These are phyloP conservation scores for Ptiloglossa arizonensis DNA, from an alignment of 1,140 invertebrate species.

Conservation along the genomic window DNA sequence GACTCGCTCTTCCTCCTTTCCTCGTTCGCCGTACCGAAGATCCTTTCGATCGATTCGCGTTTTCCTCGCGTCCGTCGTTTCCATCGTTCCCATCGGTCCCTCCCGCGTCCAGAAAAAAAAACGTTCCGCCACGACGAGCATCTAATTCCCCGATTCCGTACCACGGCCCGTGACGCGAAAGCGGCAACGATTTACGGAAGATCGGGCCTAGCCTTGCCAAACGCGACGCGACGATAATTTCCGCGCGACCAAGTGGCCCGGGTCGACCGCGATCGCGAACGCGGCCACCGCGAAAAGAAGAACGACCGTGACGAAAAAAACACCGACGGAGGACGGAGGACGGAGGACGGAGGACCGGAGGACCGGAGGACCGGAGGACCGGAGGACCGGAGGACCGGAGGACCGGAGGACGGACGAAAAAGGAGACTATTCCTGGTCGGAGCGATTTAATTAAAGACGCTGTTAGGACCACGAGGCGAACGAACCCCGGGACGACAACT, in stretches of 20 bases:
- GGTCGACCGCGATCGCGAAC: slow-evolving; percentile 25
- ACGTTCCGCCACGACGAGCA: background rate
- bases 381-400: slow-evolving; percentile 34
- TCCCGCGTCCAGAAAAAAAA: background rate
- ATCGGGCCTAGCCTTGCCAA: slow-evolving; percentile 52
- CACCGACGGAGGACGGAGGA: slow-evolving; percentile 56
- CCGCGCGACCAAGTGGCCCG: slow-evolving; percentile 48
- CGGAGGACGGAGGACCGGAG: slow-evolving; percentile 50
- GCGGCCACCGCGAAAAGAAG: slow-evolving; percentile 19
- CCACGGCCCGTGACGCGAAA: slow-evolving; percentile 30
- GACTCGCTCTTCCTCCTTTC: slow-evolving; percentile 4
- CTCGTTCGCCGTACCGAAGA: slow-evolving; percentile 4
- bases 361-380: slow-evolving; percentile 37
- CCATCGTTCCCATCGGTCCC: background rate
- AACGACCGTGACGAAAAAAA: slow-evolving; percentile 45
- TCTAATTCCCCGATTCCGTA: slow-evolving; percentile 11
- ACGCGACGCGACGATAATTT: slow-evolving; percentile 58
- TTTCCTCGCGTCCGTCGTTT: no score
- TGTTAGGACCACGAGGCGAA: slow-evolving; percentile 62
- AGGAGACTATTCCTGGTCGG: slow-evolving; percentile 65
- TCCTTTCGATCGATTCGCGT: slow-evolving; percentile 24
- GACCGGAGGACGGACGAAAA: slow-evolving; percentile 44
- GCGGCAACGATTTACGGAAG: slow-evolving; percentile 50
- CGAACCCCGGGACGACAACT: slow-evolving; percentile 63
- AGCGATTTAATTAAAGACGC: slow-evolving; percentile 77